Evolutionary conservation across 2,888 invertebrate genomes (phyloP), one percentile per base, ranked within the genome.

Genomic region (Microctonus hyperodae): DNA sequence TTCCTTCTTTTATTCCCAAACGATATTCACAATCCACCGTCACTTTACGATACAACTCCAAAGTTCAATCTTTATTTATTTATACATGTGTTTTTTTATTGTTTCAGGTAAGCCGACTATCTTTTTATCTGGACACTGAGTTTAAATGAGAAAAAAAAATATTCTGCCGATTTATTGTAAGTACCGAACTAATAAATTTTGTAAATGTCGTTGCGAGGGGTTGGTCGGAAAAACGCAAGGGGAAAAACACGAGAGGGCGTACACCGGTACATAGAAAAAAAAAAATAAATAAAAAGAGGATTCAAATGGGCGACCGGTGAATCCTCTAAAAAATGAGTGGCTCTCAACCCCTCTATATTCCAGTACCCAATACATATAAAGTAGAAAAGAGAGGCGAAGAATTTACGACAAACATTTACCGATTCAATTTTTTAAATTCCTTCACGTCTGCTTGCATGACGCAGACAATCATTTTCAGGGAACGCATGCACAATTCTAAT

Each of bases 81-180:
- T 44, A 20, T 44, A 16, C 9, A 44, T 44, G 5, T 44, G 51
- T 65, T 65, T 37, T 67, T 50, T 70, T 33, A 70, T 51, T 68
- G 62, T 69, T 71, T 61, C 73, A 73, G 73, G 73, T 73, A 73
- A 73, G 73, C 67, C 35, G 67, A 62, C n/a, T 25, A 31, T 53
- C 63, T 65, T 68, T 66, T n/a, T 11, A 23, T 10, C 11, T 33
- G 20, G 60, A 44, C 25, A 31, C 9, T 59, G 33, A n/a, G 59
- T 44, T 35, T 2, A 31, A 35, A 35, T 31, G 20, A 35, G 16
- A 33, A 48, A 50, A 50, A 25, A 11, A 28, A 61, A 61, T 51
- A 66, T 64, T 63, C 50, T 48, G 28, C 53, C 50, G 40, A 51
- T 61, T 50, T 23, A 68, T 65, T 48, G 70, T 70, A 62, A 72